A percentile compares a stretch with the other conserved stretches of the same genome.
phyloP scores from a whole-genome alignment of 2,113 vertebrate species.

The Labrus mixtus region DNA sequence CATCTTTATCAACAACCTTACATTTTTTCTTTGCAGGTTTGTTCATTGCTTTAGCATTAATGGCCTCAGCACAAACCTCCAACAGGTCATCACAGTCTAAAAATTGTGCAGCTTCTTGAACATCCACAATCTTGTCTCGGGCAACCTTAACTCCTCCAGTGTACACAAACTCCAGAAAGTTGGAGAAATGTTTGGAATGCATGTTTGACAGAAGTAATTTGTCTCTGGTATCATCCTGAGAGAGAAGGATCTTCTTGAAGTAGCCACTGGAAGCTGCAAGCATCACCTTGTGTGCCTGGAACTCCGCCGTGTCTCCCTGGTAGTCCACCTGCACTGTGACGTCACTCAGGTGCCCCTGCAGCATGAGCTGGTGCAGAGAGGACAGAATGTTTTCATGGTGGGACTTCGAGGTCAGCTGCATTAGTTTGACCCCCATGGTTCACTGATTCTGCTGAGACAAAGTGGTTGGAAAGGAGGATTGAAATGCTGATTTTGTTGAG shows the following conservation, averaged over 20 bases:
- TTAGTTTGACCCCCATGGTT: constrained; percentile 87
- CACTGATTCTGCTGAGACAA: constrained; percentile 47
- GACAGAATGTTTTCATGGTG: constrained; percentile 88
- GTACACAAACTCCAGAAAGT: constrained; percentile 94
- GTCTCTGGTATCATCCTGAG: constrained; percentile 78
- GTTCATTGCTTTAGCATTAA: constrained; percentile 27
- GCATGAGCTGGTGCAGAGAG: constrained; percentile 91
- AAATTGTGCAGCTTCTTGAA: constrained; percentile 87
- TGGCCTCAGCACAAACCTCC: constrained; percentile 83
- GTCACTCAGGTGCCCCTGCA: constrained; percentile 90
- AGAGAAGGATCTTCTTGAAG: constrained; percentile 91
- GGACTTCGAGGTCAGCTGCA: constrained; percentile 88
- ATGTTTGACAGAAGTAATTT: constrained; percentile 87
- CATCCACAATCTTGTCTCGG: constrained; percentile 85
- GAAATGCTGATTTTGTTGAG: no score
- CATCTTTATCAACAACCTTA: neutral
- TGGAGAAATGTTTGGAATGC: constrained; percentile 86
- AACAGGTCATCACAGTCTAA: constrained; percentile 91
- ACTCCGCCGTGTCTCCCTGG: constrained; percentile 88
- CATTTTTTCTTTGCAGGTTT: neutral
- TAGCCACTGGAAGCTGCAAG: constrained; percentile 95
- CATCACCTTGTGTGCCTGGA: constrained; percentile 92
- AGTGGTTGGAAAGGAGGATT: neutral
- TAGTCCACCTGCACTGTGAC: constrained; percentile 92
- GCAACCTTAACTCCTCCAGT: constrained; percentile 89